Base-by-base conservation (phyloP, 1,140 invertebrate species). In the Euschistus heros region DNA sequence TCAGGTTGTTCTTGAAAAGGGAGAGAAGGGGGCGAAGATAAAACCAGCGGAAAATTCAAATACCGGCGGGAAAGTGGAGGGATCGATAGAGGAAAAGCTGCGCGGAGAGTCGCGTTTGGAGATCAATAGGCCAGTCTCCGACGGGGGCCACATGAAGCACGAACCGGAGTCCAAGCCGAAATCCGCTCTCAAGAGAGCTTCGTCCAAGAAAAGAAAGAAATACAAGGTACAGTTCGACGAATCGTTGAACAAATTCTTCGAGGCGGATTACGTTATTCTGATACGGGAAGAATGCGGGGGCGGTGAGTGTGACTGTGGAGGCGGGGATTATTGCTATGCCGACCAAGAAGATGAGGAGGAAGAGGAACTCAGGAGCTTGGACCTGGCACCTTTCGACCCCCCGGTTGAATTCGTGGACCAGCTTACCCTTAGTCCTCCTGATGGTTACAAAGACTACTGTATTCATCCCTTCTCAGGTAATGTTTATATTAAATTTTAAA, bases 231-330 rank as follows among this genome's bases (percentile, higher is more conserved):
- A 88, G 14, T 91, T 92, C 70, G 87, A 91, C 73, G 89, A 92
- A 76, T 87, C 85, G 67, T 80, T 86, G 22, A 92, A 92, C 76
- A 87, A 89, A 75, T 91, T 89, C 75, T 91, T 91, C 73, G 89
- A 91, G 64, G 88, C 88, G 2, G 88, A 92, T 76, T 92, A 92
- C 71, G 90, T 92, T 68, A 91, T 92, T 70, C 76, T 91, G 24
- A 89, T 91, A 57, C 83, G 88, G 46, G 88, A 91, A 71, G 86
- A 87, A 65, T 86, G 86, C 70, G 86, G 87, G 54, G 86, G 88
- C 71, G 86, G 86, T 73, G 87, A 86, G 18, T 70, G 63, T 62
- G 72, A 47, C 66, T 71, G 66, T 65, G 68, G 65, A 24, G 64
- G 61, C 37, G 69, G 63, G 62, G 67, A 66, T 60, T 68, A 68